These are phyloP conservation scores for Eurytoma adleriae DNA, from an alignment of 2,888 invertebrate genomes.

Conservation along the genomic window DNA sequence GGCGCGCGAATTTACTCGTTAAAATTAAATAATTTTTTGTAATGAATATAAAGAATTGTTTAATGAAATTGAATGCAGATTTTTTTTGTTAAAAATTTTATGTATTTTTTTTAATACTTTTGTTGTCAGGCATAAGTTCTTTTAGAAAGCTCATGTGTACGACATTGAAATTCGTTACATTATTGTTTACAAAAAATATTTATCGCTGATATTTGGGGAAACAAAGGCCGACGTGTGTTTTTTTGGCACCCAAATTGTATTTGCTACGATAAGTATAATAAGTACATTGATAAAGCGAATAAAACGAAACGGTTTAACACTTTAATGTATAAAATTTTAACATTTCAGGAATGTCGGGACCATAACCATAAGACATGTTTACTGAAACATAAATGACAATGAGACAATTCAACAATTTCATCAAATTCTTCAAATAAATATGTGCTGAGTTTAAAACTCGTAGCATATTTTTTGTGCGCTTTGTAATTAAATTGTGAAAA, in stretches of 20 bases:
- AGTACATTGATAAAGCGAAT: conserved; percentile 39
- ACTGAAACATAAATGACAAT: conserved; percentile 20
- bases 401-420: conserved; percentile 32
- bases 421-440: conserved; percentile 40
- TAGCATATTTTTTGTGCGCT: conserved; percentile 37
- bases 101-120: conserved; percentile 45
- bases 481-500: conserved; percentile 14
- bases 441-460: conserved; percentile 36
- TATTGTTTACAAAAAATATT: conserved; percentile 50
- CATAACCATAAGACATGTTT: conserved; percentile 25
- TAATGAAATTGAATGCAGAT: conserved; percentile 26
- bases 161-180: conserved; percentile 20
- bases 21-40: background rate
- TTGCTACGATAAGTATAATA: too few species aligned
- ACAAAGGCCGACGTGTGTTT: conserved; percentile 22
- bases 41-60: conserved; percentile 1
- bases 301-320: conserved; percentile 25
- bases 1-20: background rate
- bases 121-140: conserved; percentile 12
- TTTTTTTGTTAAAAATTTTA: conserved; percentile 47
- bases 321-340: conserved; percentile 39
- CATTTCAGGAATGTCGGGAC: conserved; percentile 27
- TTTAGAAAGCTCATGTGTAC: conserved; percentile 33
- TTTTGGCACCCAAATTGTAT: conserved; percentile 20
- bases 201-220: conserved; percentile 38